Percentiles rank a stretch among this genome's conserved stretches.
These are phyloP conservation scores for Cinclus cinclus DNA, from an alignment of 2,113 vertebrate species.

Conservation along the genomic window DNA sequence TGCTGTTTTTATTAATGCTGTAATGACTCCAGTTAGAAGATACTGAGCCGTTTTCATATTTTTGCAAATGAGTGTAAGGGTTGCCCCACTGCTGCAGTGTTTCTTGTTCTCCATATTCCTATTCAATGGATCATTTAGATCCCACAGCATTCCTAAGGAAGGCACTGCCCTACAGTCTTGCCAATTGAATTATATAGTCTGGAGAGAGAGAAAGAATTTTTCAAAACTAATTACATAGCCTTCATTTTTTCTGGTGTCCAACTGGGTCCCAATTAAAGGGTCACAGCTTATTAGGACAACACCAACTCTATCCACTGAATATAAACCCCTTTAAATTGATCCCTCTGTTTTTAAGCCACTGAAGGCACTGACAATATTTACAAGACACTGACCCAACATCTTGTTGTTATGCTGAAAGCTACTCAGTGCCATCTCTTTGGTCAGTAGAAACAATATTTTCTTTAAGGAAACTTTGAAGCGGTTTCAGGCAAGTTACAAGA, in stretches of 20 bases:
- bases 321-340: background rate
- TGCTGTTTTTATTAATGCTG: slow-evolving; percentile 29
- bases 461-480: slow-evolving; percentile 52
- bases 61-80: background rate
- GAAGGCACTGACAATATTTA: background rate
- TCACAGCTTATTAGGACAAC: background rate
- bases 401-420: background rate
- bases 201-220: background rate
- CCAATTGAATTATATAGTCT: background rate
- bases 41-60: background rate
- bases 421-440: background rate
- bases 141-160: background rate
- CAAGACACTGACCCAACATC: background rate
- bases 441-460: slow-evolving; percentile 37
- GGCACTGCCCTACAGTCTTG: background rate
- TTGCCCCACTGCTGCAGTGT: background rate
- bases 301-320: background rate
- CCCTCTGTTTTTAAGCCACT: background rate
- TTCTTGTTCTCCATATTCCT: background rate
- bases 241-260: background rate
- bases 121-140: background rate
- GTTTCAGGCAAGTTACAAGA: slow-evolving; percentile 57
- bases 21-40: background rate
- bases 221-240: background rate
- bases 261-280: background rate